Base-by-base conservation (phyloP, 2,888 invertebrate species). In the Conops quadrifasciatus region DNA sequence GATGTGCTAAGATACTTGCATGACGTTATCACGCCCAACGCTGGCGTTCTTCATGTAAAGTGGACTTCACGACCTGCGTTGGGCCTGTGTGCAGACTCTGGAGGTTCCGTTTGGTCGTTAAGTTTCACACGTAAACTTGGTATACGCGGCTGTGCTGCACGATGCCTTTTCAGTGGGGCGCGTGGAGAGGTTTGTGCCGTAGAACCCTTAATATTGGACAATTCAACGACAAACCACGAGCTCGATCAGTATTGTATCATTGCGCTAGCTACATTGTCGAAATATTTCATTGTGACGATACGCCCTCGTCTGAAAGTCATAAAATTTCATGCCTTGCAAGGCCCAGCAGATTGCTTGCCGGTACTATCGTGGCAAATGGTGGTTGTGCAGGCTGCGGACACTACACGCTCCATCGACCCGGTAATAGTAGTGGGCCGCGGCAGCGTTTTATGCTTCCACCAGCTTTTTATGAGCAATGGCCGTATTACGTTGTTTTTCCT, bases 121-220 rank as follows among this genome's bases (percentile, higher is more conserved):
- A 94, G 92, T 79, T 97, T 97, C 82, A 94, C 94, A 56, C 88
- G 96, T 71, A 91, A 94, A 15, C 89, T 97, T 77, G 97, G 96
- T 16, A 93, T 96, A 49, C 89, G 97, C 58, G 93, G 94, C 0
- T 95, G 94, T 84, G 93, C 95, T 73, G 94, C 96, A 0, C 93
- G 95, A 67, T 98, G 98, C 84, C 88, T 99, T 19, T 99, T 99
- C 86, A 97, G 98, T 47, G 98, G 98, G 45, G 96, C 97, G 69
- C 91, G 97, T 70, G 99, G 99, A 0, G 99, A 99, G 88, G 96
- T 95, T 16, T 92, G 92, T 79, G 88, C 90, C 2, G 86, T 94
- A 45, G 93, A 92, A 78, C 93, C 93, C 0, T 86, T 94, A 15
- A 86, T 85, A 7, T 79, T 85, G 71, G 83, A 86, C 45, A 86